phyloP scores from a whole-genome alignment of 35 echinoderm and acorn worm genomes.

The Anneissia japonica region DNA sequence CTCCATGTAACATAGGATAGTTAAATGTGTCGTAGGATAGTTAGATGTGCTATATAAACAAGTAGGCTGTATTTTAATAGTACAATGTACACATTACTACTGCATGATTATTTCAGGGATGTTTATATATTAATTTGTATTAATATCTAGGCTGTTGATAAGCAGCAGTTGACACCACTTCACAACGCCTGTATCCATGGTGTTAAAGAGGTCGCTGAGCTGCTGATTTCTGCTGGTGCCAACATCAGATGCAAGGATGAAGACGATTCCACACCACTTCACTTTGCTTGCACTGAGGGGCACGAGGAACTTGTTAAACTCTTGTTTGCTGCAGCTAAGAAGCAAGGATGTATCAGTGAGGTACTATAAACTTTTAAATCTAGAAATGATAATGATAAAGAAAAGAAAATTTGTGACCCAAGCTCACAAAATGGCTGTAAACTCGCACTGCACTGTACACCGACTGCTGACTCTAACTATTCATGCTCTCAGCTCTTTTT shows the following conservation, averaged over 20 bases:
- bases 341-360: slow-evolving; percentile 46
- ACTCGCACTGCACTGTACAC: too few species aligned
- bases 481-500: too few species aligned
- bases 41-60: too few species aligned
- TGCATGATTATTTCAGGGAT: too few species aligned
- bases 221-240: slow-evolving; percentile 60
- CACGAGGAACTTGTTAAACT: slow-evolving; percentile 69
- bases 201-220: slow-evolving; percentile 40
- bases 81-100: too few species aligned
- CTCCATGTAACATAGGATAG: too few species aligned
- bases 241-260: slow-evolving; percentile 59
- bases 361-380: slow-evolving; percentile 27
- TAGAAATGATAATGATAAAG: too few species aligned
- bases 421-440: too few species aligned
- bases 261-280: slow-evolving; percentile 65
- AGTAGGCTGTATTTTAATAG: too few species aligned
- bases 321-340: slow-evolving; percentile 65
- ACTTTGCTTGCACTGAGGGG: slow-evolving; percentile 65
- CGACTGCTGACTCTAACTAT: too few species aligned
- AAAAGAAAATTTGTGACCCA: too few species aligned
- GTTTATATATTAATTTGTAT: background rate
- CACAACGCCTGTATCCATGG: slow-evolving; percentile 86
- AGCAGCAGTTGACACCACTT: slow-evolving; percentile 79
- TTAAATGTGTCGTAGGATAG: too few species aligned
- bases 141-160: slow-evolving; percentile 58